Conservation (phyloP, 37 sponge, comb jelly and placozoan species). For the Ephydatia muelleri region DNA sequence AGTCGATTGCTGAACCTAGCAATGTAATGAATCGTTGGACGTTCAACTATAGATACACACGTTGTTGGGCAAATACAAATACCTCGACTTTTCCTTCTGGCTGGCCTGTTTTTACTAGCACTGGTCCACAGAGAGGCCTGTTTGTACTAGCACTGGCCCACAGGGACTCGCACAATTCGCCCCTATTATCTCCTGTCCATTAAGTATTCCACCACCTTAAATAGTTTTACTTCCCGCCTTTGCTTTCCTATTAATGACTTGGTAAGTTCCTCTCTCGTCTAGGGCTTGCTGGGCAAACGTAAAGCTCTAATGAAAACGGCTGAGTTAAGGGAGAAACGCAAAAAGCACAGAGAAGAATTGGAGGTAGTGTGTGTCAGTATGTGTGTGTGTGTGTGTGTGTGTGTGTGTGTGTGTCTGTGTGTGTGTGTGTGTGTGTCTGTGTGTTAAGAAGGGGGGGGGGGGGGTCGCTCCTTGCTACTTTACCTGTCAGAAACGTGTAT, state of each 20-base stretch:
- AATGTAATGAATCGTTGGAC: background rate
- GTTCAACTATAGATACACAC: background rate
- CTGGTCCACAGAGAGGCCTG: background rate
- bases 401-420: background rate
- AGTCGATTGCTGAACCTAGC: background rate
- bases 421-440: background rate
- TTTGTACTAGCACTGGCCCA: background rate
- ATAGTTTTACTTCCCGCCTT: background rate
- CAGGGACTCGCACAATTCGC: background rate
- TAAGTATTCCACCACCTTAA: background rate
- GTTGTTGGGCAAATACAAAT: background rate
- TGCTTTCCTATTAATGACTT: background rate
- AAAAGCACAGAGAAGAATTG: conserved; percentile 61
- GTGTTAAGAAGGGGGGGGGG: background rate
- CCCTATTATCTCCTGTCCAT: background rate
- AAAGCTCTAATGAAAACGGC: conserved; percentile 69
- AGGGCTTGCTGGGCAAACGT: conserved; percentile 66
- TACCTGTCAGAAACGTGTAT: background rate
- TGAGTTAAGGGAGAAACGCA: conserved; percentile 77
- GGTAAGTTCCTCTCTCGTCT: background rate
- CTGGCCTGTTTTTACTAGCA: background rate
- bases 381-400: conserved; percentile 4
- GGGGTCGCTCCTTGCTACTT: background rate
- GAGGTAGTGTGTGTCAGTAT: conserved; percentile 53
- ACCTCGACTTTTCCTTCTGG: background rate